A percentile compares a stretch with the other conserved stretches of the same genome.
Evolutionary conservation across 2,797 vertebrate genomes (phyloP).

Genomic region (Trichosurus vulpecula): DNA sequence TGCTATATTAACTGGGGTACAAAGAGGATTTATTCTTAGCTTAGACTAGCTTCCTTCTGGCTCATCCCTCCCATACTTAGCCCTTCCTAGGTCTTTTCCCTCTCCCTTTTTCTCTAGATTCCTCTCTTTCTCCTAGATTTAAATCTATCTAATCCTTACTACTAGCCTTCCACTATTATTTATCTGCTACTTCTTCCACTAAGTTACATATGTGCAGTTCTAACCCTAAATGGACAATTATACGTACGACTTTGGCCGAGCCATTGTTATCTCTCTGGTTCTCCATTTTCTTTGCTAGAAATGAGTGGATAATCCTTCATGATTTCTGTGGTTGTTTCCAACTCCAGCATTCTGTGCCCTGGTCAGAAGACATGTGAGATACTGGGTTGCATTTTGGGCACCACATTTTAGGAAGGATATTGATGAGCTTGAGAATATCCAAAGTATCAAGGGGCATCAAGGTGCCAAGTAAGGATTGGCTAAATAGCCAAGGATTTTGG

Average conservation of each 20-base stretch:
- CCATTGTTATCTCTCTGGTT: background rate
- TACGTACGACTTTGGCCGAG: background rate
- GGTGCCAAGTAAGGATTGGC: background rate
- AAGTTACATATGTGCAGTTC: background rate
- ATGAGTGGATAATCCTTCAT: background rate
- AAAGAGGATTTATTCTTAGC: background rate
- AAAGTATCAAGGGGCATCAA: background rate
- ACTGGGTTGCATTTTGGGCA: background rate
- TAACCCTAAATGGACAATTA: background rate
- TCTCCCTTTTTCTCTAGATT: background rate
- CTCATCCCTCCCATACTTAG: background rate
- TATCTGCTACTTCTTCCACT: background rate
- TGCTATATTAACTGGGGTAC: background rate
- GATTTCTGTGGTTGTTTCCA: conserved; percentile 29
- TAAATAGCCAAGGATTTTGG: background rate
- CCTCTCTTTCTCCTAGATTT: conserved; percentile 1
- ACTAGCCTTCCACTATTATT: background rate
- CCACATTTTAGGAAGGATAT: background rate
- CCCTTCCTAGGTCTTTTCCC: background rate
- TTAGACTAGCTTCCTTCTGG: background rate
- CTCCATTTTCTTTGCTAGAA: background rate
- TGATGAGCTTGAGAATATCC: background rate
- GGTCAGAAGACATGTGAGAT: background rate
- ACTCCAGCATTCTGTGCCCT: background rate
- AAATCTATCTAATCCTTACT: background rate